Base-by-base conservation (phyloP, 1,140 invertebrate genomes). In the Brachionus asplanchnoidis region DNA sequence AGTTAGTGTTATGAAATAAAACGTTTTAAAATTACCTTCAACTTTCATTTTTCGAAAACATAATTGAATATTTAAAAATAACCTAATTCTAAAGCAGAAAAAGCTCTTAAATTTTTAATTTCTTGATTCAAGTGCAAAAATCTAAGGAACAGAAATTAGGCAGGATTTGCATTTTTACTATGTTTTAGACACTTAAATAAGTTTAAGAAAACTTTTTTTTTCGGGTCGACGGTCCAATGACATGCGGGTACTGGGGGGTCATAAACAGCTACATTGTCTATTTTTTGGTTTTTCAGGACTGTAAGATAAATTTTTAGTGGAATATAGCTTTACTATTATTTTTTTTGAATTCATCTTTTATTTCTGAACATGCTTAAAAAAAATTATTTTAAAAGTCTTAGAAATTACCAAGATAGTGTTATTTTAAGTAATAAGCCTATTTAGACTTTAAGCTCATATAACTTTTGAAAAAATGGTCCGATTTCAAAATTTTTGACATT, bases 371-470 rank as follows among this genome's bases (percentile, higher is more conserved):
- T 68, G 9, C 9, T 32, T 14, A 32, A 68, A 68, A 68, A 60
- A 68, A 68, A 68, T 12, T 68, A 32, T 68, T 68, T 32, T 68
- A 68, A 68, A 68, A 68, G 26, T 20, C 1, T 68, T 68, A 32
- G 26, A 68, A 68, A 68, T 36, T 28, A 36, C 65, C 65, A 68
- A 68, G 2, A 68, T 40, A n/a, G 6, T 68, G 65, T 32, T 28
- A 68, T 68, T 68, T 68, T 68, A 68, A 68, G 65, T 68, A 68
- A 68, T 68, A 36, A 68, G 65, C 65, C 65, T 17, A 68, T 68
- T 68, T 14, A 68, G 65, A 68, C 26, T 36, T 65, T 65, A n/a
- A 17, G 56, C 6, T 65, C 20, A 65, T 65, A 65, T 6, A 46
- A 32, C 28, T 32, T 32, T 32, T n/a, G n/a, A n/a, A n/a, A n/a